Evolutionary conservation across 2,797 vertebrate species (phyloP).

Genomic region (Enteromius thamalakanensis): DNA sequence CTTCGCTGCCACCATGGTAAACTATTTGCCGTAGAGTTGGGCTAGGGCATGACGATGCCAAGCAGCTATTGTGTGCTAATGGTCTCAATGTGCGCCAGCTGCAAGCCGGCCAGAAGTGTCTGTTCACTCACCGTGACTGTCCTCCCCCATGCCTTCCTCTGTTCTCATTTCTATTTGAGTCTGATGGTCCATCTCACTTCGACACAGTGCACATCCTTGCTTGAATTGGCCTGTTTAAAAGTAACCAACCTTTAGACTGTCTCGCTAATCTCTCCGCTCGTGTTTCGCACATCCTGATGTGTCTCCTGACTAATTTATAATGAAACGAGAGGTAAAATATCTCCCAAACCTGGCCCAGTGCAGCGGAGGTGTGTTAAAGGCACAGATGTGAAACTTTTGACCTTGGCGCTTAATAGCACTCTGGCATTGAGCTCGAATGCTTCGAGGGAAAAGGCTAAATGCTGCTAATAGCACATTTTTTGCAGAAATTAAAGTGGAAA

Average conservation of each 20-base stretch:
- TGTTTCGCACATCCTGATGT: slow-evolving; percentile 39
- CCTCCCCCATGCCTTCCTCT: slow-evolving; percentile 64
- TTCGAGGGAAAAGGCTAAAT: neutral
- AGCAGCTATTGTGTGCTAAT: slow-evolving; percentile 55
- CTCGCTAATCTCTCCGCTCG: slow-evolving; percentile 60
- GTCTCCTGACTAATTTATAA: slow-evolving; percentile 41
- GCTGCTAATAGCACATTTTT: neutral
- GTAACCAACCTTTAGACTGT: slow-evolving; percentile 73
- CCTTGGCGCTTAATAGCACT: neutral
- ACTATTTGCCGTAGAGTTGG: slow-evolving; percentile 28
- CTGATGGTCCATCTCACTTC: slow-evolving; percentile 72
- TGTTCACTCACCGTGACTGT: slow-evolving; percentile 56
- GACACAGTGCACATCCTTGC: slow-evolving; percentile 69
- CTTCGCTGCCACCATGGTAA: slow-evolving; percentile 16
- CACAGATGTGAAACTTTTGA: slow-evolving; percentile 10
- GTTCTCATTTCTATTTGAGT: slow-evolving; percentile 82
- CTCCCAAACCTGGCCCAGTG: neutral
- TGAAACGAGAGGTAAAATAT: slow-evolving; percentile 41
- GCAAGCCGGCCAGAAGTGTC: slow-evolving; percentile 51
- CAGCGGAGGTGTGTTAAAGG: neutral
- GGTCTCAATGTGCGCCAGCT: slow-evolving; percentile 50
- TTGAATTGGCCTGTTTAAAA: slow-evolving; percentile 75
- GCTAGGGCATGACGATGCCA: slow-evolving; percentile 10
- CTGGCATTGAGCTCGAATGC: neutral
- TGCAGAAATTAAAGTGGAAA: neutral